Evolutionary conservation across 2,797 vertebrate genomes (phyloP), one percentile per base, ranked within the genome.

Genomic region (Cossypha niveicapilla): DNA sequence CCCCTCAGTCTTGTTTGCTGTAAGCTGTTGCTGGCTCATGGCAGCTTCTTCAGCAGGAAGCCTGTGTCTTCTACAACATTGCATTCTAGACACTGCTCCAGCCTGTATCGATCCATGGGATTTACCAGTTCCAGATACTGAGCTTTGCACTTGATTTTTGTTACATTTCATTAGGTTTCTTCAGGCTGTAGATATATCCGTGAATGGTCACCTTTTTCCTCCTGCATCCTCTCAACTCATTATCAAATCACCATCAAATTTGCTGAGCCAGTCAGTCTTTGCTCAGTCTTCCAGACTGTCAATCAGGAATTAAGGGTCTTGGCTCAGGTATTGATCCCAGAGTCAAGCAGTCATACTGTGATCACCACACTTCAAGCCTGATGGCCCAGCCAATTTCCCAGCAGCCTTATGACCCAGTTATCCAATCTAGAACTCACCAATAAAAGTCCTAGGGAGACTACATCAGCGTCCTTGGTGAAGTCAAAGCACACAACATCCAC

Each of bases 41-140:
- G 32, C 35, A 53, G 18, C 35, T 84, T 75, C 13, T 47, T 80
- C 32, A 44, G 15, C 23, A 47, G 45, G 45, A 47, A 25, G 45
- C 48, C n/a, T 9, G 1, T 16, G 16, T 60, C 21, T 65, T 57
- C 24, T 12, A 2, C 12, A 23, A 11, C 34, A n/a, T 0, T 85
- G 54, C 6, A 2, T 72, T 76, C 11, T 15, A 35, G 34, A 63
- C 47, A 19, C 13, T 58, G 13, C 30, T 9, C 11, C 17, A 42
- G n/a, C 4, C 19, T 60, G 16, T 32, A 44, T 3, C 22, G 27
- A 19, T 44, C 14, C 11, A 4, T 32, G 41, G 63, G 27, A 35
- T 57, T 53, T n/a, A 77, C 9, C 30, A 3, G 2, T 51, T 39
- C 51, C 39, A 62, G 23, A 17, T 9, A 21, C 2, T 3, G 4